A percentile compares a stretch with the other conserved stretches of the same genome.
phyloP scores from a whole-genome alignment of 2,113 vertebrate species.

The Gnathonemus longibarbis region DNA sequence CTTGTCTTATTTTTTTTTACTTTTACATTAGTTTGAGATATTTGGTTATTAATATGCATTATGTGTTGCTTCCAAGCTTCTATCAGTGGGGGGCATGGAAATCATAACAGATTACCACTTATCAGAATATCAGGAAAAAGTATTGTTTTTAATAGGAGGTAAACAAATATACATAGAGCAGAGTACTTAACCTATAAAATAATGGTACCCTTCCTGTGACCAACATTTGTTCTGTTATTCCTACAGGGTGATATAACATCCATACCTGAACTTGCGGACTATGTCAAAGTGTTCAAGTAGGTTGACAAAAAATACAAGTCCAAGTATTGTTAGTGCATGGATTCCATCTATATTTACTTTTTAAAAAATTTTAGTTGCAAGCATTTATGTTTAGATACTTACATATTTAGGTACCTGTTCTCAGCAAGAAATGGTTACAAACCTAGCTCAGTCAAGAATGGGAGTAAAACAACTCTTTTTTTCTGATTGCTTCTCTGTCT shows the following conservation, averaged over 20 bases:
- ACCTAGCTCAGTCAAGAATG: neutral
- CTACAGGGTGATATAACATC: conserved; percentile 95
- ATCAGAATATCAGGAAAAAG: neutral
- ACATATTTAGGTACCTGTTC: neutral
- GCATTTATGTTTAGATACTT: neutral
- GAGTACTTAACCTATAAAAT: neutral
- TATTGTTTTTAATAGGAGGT: neutral
- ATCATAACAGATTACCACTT: neutral
- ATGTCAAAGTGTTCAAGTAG: conserved; percentile 99
- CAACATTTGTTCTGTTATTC: neutral
- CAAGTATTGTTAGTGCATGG: neutral
- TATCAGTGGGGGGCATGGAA: neutral
- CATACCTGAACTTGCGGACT: conserved; percentile 94
- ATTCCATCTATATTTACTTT: neutral
- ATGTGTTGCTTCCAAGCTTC: neutral
- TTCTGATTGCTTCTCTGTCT: neutral
- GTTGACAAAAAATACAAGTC: conserved; percentile 45
- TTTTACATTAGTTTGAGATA: neutral
- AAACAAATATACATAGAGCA: neutral
- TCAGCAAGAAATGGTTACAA: neutral
- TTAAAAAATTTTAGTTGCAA: neutral
- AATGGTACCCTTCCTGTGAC: neutral
- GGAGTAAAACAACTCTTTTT: neutral
- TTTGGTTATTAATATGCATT: neutral
- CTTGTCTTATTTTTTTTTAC: neutral